Percentiles rank a stretch among this genome's conserved stretches.
These are phyloP conservation scores for Eutrigla gurnardus DNA, from an alignment of 2,797 vertebrate species.

Conservation along the genomic window DNA sequence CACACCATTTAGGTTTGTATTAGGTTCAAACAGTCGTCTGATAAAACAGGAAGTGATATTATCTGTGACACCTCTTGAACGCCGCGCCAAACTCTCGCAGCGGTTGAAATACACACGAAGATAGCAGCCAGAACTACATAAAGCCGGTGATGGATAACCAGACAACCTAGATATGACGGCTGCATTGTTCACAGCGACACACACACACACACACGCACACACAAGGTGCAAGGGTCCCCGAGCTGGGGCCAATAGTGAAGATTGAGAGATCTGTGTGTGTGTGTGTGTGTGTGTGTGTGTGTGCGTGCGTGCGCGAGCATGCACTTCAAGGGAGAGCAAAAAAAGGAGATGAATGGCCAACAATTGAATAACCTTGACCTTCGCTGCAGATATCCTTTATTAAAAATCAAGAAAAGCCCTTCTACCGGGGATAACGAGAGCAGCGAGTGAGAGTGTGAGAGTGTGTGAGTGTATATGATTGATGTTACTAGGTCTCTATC, in stretches of 20 bases:
- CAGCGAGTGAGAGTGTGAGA: constrained; percentile 21
- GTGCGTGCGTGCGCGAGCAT: constrained; percentile 5
- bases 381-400: constrained; percentile 76
- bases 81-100: constrained; percentile 17
- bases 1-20: constrained; percentile 32
- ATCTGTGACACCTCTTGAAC: constrained; percentile 51
- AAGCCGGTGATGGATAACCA: constrained; percentile 62
- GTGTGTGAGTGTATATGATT: constrained; percentile 56
- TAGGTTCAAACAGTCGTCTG: constrained; percentile 35
- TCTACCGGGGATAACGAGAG: constrained; percentile 67
- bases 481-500: constrained; percentile 77
- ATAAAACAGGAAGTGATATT: constrained; percentile 55
- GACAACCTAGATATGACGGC: constrained; percentile 43
- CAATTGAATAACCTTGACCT: constrained; percentile 83
- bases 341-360: constrained; percentile 71
- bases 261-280: constrained; percentile 63
- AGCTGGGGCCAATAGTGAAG: constrained; percentile 40
- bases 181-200: constrained; percentile 56
- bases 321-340: constrained; percentile 36
- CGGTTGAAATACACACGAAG: constrained; percentile 37
- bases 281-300: constrained; percentile 4
- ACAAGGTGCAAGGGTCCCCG: constrained; percentile 35
- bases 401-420: constrained; percentile 78
- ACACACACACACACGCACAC: constrained; percentile 8
- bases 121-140: constrained; percentile 30